Base-by-base conservation (phyloP, 2,113 vertebrate genomes). In the Electrona antarctica region DNA sequence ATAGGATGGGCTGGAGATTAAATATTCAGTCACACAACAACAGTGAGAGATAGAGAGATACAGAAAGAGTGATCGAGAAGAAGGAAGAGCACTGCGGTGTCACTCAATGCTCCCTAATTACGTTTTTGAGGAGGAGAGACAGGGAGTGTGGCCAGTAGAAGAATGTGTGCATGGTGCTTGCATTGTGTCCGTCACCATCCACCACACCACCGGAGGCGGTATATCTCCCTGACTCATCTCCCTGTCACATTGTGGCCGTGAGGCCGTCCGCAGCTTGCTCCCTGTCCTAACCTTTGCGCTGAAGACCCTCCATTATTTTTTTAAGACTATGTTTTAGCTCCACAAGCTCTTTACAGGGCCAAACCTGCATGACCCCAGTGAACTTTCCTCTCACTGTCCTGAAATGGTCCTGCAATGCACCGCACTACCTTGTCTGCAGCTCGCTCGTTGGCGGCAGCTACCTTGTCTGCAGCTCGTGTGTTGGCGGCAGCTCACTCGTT, bases 241-340 rank as follows among this genome's bases (percentile, higher is more conserved):
- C 68, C 84, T 89, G 85, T 89, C 85, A 89, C 83, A 85, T 89
- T 89, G 86, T 91, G 88, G 89, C 90, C 63, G 69, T 80, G 79
- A 84, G 82, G 85, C 80, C 74, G 2, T 78, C 87, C 87, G 49
- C 85, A 87, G 82, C 84, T 78, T 78, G 80, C 85, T 88, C 73
- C 78, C 83, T 71, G 83, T 85, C 54, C 86, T 87, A 79, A 82
- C 82, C 87, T 61, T 55, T 46, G 79, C 15, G 2, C 75, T 64
- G 87, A 74, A 86, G 74, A 78, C 76, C 87, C 59, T 78, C 86
- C 74, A 86, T 88, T 88, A 89, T 88, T 79, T 90, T 83, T 79
- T 70, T 73, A 87, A 85, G 83, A 83, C 81, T 70, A 52, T 76
- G 76, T 77, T 86, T 91, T 91, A 87, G 86, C 89, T 85, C 81